phyloP scores from a whole-genome alignment of 2,888 invertebrate species.

The Phania funesta region DNA sequence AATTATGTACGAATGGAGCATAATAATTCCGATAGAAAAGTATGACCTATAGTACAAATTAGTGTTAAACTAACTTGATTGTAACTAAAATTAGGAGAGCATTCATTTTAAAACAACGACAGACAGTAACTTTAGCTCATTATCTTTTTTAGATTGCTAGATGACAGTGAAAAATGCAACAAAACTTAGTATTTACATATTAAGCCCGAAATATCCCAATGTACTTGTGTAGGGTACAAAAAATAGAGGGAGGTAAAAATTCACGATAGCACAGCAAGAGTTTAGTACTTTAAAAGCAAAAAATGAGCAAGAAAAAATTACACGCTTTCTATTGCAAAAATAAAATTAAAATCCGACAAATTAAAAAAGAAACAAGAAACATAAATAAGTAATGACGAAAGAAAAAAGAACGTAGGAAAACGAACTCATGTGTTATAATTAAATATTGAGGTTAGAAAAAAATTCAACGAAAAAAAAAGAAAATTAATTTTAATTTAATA shows the following conservation, averaged over 20 bases:
- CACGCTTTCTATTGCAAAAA: constrained; percentile 56
- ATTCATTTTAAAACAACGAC: too few relatives aligned
- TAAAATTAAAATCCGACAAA: not conserved
- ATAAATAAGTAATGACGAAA: constrained; percentile 36
- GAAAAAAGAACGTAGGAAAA: constrained; percentile 22
- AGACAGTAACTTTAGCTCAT: too few relatives aligned
- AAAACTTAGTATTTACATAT: not conserved
- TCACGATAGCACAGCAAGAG: not conserved
- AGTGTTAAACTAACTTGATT: too few relatives aligned
- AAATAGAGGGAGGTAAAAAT: not conserved
- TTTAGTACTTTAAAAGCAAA: not conserved
- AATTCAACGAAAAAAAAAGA: constrained; percentile 6
- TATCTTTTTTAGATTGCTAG: too few relatives aligned
- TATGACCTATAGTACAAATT: too few relatives aligned
- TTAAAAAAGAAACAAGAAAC: constrained; percentile 36
- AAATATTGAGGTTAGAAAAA: constrained; percentile 65
- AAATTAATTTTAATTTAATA: constrained; percentile 23
- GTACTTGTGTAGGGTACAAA: not conserved
- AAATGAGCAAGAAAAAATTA: constrained; percentile 17
- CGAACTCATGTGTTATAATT: constrained; percentile 65
- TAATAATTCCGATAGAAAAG: too few relatives aligned
- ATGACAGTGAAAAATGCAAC: not conserved
- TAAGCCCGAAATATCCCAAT: not conserved
- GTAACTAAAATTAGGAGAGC: too few relatives aligned
- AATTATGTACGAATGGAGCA: too few relatives aligned